phyloP scores from a whole-genome alignment of 2,888 invertebrate species.

The Synergus umbraculus region DNA sequence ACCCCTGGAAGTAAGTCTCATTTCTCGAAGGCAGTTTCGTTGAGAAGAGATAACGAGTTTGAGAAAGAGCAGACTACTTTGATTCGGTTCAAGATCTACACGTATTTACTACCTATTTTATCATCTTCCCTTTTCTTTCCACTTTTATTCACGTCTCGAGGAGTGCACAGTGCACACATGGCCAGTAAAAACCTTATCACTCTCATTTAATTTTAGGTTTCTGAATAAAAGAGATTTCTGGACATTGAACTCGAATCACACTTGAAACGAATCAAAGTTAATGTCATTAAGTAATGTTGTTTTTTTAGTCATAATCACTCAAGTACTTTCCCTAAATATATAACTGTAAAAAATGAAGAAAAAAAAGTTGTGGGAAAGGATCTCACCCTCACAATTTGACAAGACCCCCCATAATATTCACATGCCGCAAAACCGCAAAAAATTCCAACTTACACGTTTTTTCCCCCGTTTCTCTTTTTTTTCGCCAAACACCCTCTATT shows the following conservation, averaged over 20 bases:
- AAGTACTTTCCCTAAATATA: not conserved
- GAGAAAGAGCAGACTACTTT: conserved; percentile 72
- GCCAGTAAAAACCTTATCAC: conserved; percentile 68
- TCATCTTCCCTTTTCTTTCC: conserved; percentile 60
- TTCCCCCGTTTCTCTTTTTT: conserved; percentile 40
- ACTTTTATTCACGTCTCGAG: conserved; percentile 61
- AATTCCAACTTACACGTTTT: conserved; percentile 47
- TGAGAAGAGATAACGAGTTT: conserved; percentile 67
- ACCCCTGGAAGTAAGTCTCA: conserved; percentile 54
- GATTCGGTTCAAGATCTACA: conserved; percentile 53
- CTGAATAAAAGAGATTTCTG: conserved; percentile 63
- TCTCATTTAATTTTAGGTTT: conserved; percentile 71
- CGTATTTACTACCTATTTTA: conserved; percentile 34
- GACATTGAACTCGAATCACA: conserved; percentile 56
- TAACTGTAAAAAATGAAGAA: not conserved
- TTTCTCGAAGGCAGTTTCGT: conserved; percentile 57
- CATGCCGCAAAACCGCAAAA: conserved; percentile 36
- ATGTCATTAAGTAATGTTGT: not conserved
- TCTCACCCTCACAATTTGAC: conserved; percentile 32
- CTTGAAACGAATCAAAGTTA: too few relatives aligned
- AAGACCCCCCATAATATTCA: not conserved
- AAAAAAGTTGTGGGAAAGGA: not conserved
- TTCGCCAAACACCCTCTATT: conserved; percentile 34
- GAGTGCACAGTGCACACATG: conserved; percentile 67
- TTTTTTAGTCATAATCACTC: not conserved